Evolutionary conservation across 2,888 invertebrate genomes (phyloP), one percentile per base, ranked within the genome.

Genomic region (Priocnemis perturbator): DNA sequence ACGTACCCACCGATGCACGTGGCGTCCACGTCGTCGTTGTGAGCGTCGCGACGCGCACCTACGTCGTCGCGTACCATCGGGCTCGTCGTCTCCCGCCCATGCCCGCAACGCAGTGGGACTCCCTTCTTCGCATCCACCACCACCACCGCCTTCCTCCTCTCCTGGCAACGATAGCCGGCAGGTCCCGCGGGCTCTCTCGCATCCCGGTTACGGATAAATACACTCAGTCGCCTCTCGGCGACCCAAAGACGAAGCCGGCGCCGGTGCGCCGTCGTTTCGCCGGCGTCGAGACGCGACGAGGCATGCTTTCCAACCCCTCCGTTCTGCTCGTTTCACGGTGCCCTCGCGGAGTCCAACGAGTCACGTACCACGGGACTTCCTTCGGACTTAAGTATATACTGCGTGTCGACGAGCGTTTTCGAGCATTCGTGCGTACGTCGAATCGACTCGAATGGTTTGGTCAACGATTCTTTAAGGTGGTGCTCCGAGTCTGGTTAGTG

Each of bases 221-320:
- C 63, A 52, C 64, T 85, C 83, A 84, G 79, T 85, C 86, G 78
- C 84, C 85, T 66, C 83, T 83, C 65, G 83, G 81, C 77, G 81
- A 81, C 77, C 81, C 77, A 68, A 77, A 77, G 78, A 78, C 69
- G 67, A 77, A 73, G 63, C 67, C 73, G 67, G 61, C 74, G 55
- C 76, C 60, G 50, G 67, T 72, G 66, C 73, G 73, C 67, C 76
- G 70, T 62, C 53, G 60, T 37, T 37, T 67, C 19, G 59, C 55
- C 62, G 65, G 58, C 48, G 14, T 55, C 37, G 69, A 66, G 11
- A 67, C 71, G 74, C 67, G 73, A 58, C 63, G 65, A 68, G 55
- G 67, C 77, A 78, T 76, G 37, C 37, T 66, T 67, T 77, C 62
- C 64, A 52, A 44, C 48, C 55, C 55, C 52, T 30, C 58, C 45